Percentiles rank a stretch among this genome's conserved stretches.
Evolutionary conservation across 2,888 invertebrate genomes (phyloP).

Genomic region (Vandiemenella viatica): DNA sequence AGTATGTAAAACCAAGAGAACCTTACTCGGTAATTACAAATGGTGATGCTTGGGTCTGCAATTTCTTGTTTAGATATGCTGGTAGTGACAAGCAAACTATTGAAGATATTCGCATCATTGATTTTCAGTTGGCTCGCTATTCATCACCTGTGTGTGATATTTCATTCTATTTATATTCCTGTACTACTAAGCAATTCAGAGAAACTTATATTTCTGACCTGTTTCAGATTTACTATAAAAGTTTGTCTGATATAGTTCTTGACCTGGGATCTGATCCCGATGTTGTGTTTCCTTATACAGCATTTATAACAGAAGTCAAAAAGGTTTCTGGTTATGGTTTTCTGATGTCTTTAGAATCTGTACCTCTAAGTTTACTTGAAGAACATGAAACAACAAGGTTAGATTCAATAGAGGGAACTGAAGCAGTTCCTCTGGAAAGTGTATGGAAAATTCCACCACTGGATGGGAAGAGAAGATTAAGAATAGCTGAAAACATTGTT

Average conservation of each 20-base stretch:
- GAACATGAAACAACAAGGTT: slow-evolving; percentile 41
- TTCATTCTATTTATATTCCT: slow-evolving; percentile 7
- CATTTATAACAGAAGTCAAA: slow-evolving; percentile 38
- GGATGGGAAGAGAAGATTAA: slow-evolving; percentile 39
- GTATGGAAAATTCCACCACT: slow-evolving; percentile 48
- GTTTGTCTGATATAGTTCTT: slow-evolving; percentile 36
- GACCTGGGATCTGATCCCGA: slow-evolving; percentile 44
- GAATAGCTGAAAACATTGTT: slow-evolving; percentile 47
- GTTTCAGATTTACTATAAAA: slow-evolving; percentile 42
- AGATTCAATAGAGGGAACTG: slow-evolving; percentile 38
- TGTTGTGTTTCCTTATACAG: slow-evolving; percentile 35
- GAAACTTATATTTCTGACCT: slow-evolving; percentile 40
- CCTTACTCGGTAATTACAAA: slow-evolving; percentile 43
- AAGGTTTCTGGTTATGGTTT: slow-evolving; percentile 40
- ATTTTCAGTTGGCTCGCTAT: slow-evolving; percentile 47
- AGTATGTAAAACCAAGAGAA: slow-evolving; percentile 25
- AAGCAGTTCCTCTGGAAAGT: slow-evolving; percentile 40
- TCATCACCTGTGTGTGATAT: slow-evolving; percentile 9
- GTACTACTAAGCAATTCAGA: slow-evolving; percentile 34
- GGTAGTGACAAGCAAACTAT: slow-evolving; percentile 22
- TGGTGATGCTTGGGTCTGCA: slow-evolving; percentile 63
- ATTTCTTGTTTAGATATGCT: slow-evolving; percentile 42
- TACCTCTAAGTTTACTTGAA: slow-evolving; percentile 38
- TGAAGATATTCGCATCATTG: slow-evolving; percentile 42
- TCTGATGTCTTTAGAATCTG: slow-evolving; percentile 43